Percentiles rank a stretch among this genome's conserved stretches.
These are phyloP conservation scores for Petaurus breviceps DNA, from an alignment of 2,113 vertebrate genomes.

Conservation along the genomic window DNA sequence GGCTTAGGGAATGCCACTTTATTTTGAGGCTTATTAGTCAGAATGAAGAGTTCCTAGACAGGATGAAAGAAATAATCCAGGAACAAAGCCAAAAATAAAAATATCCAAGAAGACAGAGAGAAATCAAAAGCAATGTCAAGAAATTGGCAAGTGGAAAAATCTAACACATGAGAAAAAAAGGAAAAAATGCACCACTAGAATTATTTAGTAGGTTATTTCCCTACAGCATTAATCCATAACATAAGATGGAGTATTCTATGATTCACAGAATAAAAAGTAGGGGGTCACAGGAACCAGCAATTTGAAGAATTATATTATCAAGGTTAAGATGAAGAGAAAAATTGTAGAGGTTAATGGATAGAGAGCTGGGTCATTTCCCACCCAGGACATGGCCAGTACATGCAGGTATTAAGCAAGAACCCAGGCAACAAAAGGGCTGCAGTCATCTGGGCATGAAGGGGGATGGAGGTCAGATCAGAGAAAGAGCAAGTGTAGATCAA, in stretches of 20 bases:
- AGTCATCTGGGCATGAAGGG: neutral
- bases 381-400: neutral
- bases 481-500: neutral
- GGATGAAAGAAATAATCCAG: neutral
- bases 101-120: neutral
- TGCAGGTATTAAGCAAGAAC: neutral
- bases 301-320: neutral
- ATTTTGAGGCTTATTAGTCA: neutral
- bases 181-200: neutral
- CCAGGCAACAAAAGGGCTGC: neutral
- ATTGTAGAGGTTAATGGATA: neutral
- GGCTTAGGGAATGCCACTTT: neutral
- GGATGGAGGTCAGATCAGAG: neutral
- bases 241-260: neutral
- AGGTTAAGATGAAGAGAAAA: neutral
- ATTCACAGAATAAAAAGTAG: neutral
- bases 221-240: neutral
- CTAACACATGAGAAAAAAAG: neutral
- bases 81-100: neutral
- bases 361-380: neutral
- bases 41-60: neutral
- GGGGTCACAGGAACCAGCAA: neutral
- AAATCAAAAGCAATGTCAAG: neutral
- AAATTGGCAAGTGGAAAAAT: neutral
- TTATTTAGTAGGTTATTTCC: neutral